Conservation (phyloP, 2,888 invertebrate genomes). For the Lutraria lutraria region DNA sequence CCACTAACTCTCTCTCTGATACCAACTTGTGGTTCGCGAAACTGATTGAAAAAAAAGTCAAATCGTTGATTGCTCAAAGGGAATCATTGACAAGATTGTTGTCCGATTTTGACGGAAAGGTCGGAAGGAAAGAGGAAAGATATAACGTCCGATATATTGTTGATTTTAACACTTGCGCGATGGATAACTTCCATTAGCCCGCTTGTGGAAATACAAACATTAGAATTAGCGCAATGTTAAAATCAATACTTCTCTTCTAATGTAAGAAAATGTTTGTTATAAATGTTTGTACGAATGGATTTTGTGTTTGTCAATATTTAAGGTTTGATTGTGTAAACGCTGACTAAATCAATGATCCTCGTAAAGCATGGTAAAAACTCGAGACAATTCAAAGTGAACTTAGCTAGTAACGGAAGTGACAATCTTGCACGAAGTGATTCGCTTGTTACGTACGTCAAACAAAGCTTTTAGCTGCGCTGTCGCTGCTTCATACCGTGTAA, state of each 20-base stretch:
- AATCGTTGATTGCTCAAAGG: slow-evolving; percentile 25
- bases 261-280: slow-evolving; percentile 50
- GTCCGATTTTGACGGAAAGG: slow-evolving; percentile 55
- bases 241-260: slow-evolving; percentile 38
- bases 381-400: neutral
- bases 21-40: too few relatives aligned
- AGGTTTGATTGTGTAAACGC: slow-evolving; percentile 6
- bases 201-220: slow-evolving; percentile 49
- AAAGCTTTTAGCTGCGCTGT: neutral
- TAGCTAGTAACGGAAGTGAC: slow-evolving; percentile 15
- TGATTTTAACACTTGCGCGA: slow-evolving; percentile 52
- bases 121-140: slow-evolving; percentile 63
- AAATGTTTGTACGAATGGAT: slow-evolving; percentile 24
- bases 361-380: neutral
- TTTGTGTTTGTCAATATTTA: slow-evolving; percentile 22
- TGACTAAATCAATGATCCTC: slow-evolving; percentile 8
- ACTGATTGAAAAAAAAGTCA: neutral
- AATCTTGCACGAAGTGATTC: neutral
- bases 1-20: too few relatives aligned
- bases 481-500: neutral
- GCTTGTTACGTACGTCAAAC: neutral
- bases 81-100: slow-evolving; percentile 49
- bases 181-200: slow-evolving; percentile 52
- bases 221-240: slow-evolving; percentile 23
- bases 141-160: slow-evolving; percentile 54